Evolutionary conservation across 23 tunicate genomes (phyloP).

Genomic region (Ascidia mentula): DNA sequence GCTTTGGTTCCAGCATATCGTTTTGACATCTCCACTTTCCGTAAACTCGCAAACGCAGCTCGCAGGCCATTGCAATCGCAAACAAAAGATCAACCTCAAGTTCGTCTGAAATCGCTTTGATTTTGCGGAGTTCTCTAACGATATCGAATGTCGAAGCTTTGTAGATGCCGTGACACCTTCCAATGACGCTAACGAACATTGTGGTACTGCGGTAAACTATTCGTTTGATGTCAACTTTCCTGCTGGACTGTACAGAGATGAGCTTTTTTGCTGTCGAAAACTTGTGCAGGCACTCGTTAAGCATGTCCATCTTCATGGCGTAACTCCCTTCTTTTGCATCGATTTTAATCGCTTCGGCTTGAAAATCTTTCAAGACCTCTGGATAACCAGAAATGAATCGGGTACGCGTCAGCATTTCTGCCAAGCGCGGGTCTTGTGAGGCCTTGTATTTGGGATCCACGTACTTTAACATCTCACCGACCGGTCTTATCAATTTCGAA

Average conservation of each 20-base stretch:
- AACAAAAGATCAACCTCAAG: not conserved
- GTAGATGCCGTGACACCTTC: not conserved
- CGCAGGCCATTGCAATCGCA: constrained; percentile 24
- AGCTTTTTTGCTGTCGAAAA: constrained; percentile 3
- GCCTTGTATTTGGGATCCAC: not conserved
- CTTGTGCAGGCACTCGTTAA: not conserved
- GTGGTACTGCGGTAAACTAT: not conserved
- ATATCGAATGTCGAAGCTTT: not conserved
- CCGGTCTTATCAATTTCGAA: constrained; percentile 15
- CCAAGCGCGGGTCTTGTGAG: not conserved
- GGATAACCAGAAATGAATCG: constrained; percentile 20
- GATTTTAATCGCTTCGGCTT: not conserved
- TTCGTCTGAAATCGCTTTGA: not conserved
- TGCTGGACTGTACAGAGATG: not conserved
- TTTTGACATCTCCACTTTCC: not conserved
- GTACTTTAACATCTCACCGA: constrained; percentile 18
- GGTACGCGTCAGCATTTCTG: constrained; percentile 16
- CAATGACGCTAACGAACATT: not conserved
- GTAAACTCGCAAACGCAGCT: not conserved
- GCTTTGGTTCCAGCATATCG: not conserved
- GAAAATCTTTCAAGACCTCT: constrained; percentile 12
- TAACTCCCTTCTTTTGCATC: not conserved
- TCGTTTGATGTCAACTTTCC: not conserved
- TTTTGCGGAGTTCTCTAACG: not conserved
- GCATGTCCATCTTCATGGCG: not conserved